Base-by-base conservation (phyloP, 2,888 invertebrate species). In the Platycheirus albimanus region DNA sequence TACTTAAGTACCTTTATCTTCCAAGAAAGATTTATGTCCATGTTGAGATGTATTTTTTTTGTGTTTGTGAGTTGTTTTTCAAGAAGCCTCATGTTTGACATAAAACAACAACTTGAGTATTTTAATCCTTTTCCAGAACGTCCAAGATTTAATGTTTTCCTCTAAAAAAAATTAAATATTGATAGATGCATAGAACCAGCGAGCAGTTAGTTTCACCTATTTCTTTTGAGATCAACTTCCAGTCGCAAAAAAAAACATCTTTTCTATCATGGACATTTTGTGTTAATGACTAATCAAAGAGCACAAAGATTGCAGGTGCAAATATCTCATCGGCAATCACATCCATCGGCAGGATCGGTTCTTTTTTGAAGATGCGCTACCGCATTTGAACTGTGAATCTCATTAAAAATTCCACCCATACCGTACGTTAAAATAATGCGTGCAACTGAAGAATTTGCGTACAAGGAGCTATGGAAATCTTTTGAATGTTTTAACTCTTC, bases 371-470 rank as follows among this genome's bases (percentile, higher is more conserved):
- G 80, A 71, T 64, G 81, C 38, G 38, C 76, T 52, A 66, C 76
- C 49, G 20, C 56, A 63, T 61, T 63, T 67, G 38, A 52, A 72
- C 58, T 38, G 63, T 63, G 77, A 77, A 83, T 77, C 77, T 83
- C 77, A 77, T 78, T 74, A 78, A 84, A 84, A 84, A 84, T 84
- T 84, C 83, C 83, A 33, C 52, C 70, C 83, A 78, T 84, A 78
- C 83, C 83, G 78, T 70, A 74, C 83, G 78, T 84, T 56, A 78
- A 78, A 84, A 78, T 84, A 84, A 84, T 84, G 83, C 83, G 83
- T 84, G 78, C 83, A 84, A 70, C 78, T 52, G n/a, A 84, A 84
- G 83, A 84, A 84, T 84, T 84, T 84, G 83, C 83, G 78, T 84
- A 84, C 83, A 84, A 74, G 83, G 83, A 78, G 78, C 78, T 78